Evolutionary conservation across 2,797 vertebrate genomes (phyloP).

Genomic region (Bovichtus variegatus): DNA sequence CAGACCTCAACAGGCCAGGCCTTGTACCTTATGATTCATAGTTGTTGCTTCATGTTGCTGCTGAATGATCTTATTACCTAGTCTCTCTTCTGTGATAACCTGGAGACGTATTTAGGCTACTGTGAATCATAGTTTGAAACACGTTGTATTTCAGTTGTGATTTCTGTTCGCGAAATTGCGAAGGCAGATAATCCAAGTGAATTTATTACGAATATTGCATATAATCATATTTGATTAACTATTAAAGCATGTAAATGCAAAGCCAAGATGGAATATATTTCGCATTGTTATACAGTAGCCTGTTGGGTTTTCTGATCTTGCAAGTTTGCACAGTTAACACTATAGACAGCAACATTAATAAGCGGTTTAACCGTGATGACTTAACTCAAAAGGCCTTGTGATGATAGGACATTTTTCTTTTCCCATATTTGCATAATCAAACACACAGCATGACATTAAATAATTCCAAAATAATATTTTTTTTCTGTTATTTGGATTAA

Average conservation of each 20-base stretch:
- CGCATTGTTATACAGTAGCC: not conserved
- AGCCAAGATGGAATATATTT: not conserved
- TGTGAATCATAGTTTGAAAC: not conserved
- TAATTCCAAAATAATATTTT: not conserved
- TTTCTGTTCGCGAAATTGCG: not conserved
- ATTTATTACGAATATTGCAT: not conserved
- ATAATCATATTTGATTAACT: not conserved
- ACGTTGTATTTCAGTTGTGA: not conserved
- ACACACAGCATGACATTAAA: not conserved
- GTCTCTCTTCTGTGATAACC: slow-evolving; percentile 15
- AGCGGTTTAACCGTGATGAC: not conserved
- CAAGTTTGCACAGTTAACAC: not conserved
- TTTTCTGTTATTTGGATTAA: not conserved
- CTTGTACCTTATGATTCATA: slow-evolving; percentile 52
- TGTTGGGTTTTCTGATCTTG: not conserved
- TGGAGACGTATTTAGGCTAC: slow-evolving; percentile 12
- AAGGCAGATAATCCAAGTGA: not conserved
- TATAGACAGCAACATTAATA: not conserved
- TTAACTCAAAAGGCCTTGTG: not conserved
- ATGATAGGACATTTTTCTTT: not conserved
- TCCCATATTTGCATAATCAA: not conserved
- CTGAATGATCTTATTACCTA: slow-evolving; percentile 39
- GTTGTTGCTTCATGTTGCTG: slow-evolving; percentile 42
- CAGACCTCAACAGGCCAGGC: slow-evolving; percentile 45
- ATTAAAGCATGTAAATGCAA: not conserved